Conservation (phyloP, 2,888 invertebrate species). For the Microchrysa polita region DNA sequence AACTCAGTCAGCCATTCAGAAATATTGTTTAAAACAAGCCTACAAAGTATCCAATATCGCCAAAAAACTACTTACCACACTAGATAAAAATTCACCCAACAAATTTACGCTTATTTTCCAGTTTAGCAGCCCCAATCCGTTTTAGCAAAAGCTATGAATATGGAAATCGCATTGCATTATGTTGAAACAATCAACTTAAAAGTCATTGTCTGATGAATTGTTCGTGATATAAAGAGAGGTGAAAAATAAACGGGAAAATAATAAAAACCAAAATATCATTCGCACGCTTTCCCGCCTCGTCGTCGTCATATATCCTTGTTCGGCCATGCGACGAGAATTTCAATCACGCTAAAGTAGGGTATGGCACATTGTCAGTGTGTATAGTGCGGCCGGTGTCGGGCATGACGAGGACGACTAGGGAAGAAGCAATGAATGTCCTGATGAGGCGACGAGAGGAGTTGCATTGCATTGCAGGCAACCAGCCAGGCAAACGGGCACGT, state of each 20-base stretch:
- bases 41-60: too few relatives aligned
- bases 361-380: conserved; percentile 32
- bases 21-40: too few relatives aligned
- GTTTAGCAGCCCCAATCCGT: neutral
- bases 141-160: conserved; percentile 43
- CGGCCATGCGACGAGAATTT: conserved; percentile 1
- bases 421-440: neutral
- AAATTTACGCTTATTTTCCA: neutral
- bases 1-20: too few relatives aligned
- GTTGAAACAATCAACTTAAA: conserved; percentile 48
- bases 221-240: conserved; percentile 16
- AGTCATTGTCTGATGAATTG: conserved; percentile 47
- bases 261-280: conserved; percentile 36
- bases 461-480: conserved; percentile 1
- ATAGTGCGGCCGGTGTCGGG: neutral
- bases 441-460: neutral
- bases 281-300: conserved; percentile 2
- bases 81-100: too few relatives aligned
- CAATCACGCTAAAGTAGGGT: conserved; percentile 41
- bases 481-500: conserved; percentile 21
- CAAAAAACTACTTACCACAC: too few relatives aligned
- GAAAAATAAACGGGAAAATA: conserved; percentile 37
- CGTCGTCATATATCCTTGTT: too few relatives aligned
- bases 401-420: neutral
- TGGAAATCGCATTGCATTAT: conserved; percentile 50